These are phyloP conservation scores for Anhinga anhinga DNA, from an alignment of 2,113 vertebrate species.

Conservation along the genomic window DNA sequence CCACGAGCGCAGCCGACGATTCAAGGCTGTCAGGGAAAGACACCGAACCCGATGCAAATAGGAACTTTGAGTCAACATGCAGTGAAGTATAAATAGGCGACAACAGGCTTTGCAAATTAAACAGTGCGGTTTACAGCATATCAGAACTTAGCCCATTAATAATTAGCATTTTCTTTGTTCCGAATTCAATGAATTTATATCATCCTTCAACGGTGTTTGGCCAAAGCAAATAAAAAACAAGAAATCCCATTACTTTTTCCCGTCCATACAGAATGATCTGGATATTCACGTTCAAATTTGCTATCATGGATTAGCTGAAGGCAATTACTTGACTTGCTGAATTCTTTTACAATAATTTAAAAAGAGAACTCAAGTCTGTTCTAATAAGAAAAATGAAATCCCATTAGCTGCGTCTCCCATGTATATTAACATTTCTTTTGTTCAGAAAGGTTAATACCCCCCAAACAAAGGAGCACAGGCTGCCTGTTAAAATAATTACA, in stretches of 20 bases:
- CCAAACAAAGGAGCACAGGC: constrained; percentile 84
- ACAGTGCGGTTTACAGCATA: not conserved
- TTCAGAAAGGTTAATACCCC: constrained; percentile 85
- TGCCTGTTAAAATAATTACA: constrained; percentile 87
- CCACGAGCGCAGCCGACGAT: not conserved
- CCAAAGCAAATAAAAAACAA: constrained; percentile 78
- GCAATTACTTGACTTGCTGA: constrained; percentile 79
- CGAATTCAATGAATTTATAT: constrained; percentile 68
- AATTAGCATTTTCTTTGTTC: constrained; percentile 75
- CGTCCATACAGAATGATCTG: constrained; percentile 72
- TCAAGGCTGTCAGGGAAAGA: not conserved
- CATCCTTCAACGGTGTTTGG: constrained; percentile 71
- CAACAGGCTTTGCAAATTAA: constrained; percentile 57
- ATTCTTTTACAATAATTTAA: constrained; percentile 74
- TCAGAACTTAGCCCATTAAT: constrained; percentile 47
- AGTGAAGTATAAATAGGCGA: constrained; percentile 18
- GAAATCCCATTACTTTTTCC: constrained; percentile 71
- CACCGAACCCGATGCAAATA: not conserved
- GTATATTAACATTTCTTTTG: constrained; percentile 81
- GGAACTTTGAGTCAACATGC: not conserved
- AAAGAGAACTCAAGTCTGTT: constrained; percentile 72
- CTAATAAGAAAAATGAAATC: constrained; percentile 84
- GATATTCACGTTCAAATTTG: constrained; percentile 76
- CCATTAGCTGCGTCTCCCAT: constrained; percentile 78
- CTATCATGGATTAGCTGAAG: constrained; percentile 80